Percentiles rank a stretch among this genome's conserved stretches.
phyloP scores from a whole-genome alignment of 2,113 vertebrate species.

The Turnix velox region DNA sequence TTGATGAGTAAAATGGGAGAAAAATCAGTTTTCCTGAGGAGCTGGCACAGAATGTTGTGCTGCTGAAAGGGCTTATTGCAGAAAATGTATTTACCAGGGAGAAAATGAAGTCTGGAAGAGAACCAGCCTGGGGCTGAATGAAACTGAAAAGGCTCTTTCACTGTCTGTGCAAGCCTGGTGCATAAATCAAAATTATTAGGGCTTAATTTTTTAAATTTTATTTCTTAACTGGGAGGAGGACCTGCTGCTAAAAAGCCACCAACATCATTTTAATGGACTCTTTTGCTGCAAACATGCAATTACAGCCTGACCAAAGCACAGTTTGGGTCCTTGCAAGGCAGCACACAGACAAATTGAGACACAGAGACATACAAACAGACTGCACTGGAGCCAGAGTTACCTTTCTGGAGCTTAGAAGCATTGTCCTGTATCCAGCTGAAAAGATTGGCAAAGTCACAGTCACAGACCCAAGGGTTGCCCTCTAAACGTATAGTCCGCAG shows the following conservation, averaged over 20 bases:
- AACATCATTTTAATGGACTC: background rate
- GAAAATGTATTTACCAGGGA: background rate
- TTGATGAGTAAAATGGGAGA: background rate
- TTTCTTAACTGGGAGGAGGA: background rate
- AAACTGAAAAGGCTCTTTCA: slow-evolving; percentile 26
- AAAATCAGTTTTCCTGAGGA: background rate
- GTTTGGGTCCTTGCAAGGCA: background rate
- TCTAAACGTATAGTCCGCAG: slow-evolving; percentile 87
- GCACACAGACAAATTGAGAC: background rate
- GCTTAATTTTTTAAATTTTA: background rate
- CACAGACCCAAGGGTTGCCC: slow-evolving; percentile 96
- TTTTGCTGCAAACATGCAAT: background rate
- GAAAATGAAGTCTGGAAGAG: slow-evolving; percentile 13
- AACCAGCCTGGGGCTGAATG: background rate
- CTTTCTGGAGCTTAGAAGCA: slow-evolving; percentile 88
- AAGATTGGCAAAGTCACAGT: slow-evolving; percentile 93
- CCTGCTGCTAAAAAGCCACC: background rate
- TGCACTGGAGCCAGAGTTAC: slow-evolving; percentile 66
- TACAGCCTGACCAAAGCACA: background rate
- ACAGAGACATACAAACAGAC: background rate
- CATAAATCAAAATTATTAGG: background rate
- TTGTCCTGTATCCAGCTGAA: slow-evolving; percentile 94
- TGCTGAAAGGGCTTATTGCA: background rate
- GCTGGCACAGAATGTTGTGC: background rate
- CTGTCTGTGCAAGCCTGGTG: background rate